A percentile compares a stretch with the other conserved stretches of the same genome.
Conservation (phyloP, 2,113 vertebrate species). For the Cheirogaleus medius region DNA sequence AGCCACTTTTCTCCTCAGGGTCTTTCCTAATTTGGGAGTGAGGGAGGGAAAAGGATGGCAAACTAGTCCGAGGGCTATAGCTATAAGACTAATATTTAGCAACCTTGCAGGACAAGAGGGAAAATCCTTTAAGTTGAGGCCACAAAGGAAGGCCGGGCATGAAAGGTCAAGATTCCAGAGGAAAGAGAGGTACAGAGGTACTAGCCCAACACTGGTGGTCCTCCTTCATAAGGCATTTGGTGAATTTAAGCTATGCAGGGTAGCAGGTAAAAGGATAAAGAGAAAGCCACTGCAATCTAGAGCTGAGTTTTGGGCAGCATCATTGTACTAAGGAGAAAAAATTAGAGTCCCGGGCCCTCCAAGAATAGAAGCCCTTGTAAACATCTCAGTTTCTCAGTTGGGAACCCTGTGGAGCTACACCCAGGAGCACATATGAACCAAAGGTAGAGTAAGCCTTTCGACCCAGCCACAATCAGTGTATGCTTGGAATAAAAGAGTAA, state of each 20-base stretch:
- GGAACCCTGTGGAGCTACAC: neutral
- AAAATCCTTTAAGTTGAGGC: accelerated
- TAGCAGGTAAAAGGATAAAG: neutral
- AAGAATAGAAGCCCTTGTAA: neutral
- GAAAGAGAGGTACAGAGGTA: neutral
- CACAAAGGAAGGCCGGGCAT: too few relatives aligned
- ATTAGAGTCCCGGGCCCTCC: neutral
- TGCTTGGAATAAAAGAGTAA: neutral
- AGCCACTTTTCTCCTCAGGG: neutral
- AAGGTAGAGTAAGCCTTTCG: neutral
- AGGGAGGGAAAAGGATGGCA: neutral
- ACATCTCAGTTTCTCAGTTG: neutral
- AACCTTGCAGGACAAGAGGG: neutral
- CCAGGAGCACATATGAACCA: neutral
- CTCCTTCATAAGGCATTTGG: neutral
- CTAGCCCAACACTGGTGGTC: neutral
- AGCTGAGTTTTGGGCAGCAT: neutral
- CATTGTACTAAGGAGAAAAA: neutral
- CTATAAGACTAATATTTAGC: neutral
- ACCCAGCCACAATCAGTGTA: neutral
- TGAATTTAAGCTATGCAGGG: neutral
- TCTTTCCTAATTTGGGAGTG: neutral
- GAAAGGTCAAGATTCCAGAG: neutral
- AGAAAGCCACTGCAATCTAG: neutral
- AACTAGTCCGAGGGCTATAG: neutral